These are phyloP conservation scores for Sternotherus odoratus DNA, from an alignment of 2,797 vertebrate species.

Conservation along the genomic window DNA sequence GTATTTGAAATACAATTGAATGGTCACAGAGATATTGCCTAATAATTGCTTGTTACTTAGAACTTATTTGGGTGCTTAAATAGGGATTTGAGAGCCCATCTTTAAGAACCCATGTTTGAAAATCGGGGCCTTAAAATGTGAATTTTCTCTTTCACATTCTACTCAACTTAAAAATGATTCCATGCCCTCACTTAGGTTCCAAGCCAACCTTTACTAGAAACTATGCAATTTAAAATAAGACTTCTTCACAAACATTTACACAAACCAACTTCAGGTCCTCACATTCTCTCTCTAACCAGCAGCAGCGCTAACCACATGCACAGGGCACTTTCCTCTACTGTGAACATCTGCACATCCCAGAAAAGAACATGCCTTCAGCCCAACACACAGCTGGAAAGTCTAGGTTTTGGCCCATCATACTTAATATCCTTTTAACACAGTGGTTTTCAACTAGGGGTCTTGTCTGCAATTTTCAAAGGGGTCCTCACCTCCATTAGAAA, in stretches of 20 bases:
- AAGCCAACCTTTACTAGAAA: conserved; percentile 8
- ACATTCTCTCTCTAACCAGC: not conserved
- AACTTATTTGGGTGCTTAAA: not conserved
- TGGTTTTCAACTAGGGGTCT: not conserved
- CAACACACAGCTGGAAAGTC: not conserved
- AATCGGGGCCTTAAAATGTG: not conserved
- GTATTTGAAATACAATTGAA: conserved; percentile 10
- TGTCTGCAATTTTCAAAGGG: not conserved
- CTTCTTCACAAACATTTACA: not conserved
- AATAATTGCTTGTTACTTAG: not conserved
- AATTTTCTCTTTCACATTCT: not conserved
- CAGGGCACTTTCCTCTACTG: not conserved
- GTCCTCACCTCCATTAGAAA: not conserved
- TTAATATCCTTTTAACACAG: not conserved
- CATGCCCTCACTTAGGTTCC: not conserved
- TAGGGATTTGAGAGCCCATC: not conserved
- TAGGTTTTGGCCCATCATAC: not conserved
- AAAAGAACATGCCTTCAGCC: not conserved
- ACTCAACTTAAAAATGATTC: not conserved
- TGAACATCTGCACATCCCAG: not conserved
- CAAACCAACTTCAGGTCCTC: not conserved
- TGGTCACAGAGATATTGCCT: conserved; percentile 2
- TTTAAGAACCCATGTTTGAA: not conserved
- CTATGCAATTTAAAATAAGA: not conserved
- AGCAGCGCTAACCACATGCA: not conserved